Evolutionary conservation across 2,888 invertebrate species (phyloP).

Genomic region (Apodemia hepburni): DNA sequence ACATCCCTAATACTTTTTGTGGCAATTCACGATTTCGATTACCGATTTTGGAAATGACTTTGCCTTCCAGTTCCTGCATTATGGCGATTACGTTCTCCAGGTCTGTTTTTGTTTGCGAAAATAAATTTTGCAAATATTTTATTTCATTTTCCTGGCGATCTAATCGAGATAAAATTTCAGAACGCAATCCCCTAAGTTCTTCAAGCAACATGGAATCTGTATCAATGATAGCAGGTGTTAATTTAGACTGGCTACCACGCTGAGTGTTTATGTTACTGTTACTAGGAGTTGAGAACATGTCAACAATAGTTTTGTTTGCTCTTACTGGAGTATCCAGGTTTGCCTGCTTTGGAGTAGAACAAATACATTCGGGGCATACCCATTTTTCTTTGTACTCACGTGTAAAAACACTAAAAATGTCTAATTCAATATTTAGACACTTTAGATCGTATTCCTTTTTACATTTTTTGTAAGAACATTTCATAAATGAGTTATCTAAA

Average conservation of each 20-base stretch:
- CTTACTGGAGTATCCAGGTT: background rate
- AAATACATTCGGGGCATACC: background rate
- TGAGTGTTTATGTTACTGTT: background rate
- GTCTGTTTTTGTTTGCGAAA: background rate
- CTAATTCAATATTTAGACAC: background rate
- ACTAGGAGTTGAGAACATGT: background rate
- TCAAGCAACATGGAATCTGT: background rate
- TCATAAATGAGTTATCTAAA: too few relatives aligned
- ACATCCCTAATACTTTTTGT: too few relatives aligned
- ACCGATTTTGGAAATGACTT: background rate
- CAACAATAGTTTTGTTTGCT: background rate
- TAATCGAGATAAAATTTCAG: background rate
- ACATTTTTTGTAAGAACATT: too few relatives aligned
- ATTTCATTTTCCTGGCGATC: background rate
- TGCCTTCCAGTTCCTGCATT: background rate
- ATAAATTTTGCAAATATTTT: background rate
- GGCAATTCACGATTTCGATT: background rate
- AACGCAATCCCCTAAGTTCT: conserved; percentile 6
- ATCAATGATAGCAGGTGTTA: background rate
- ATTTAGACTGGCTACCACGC: background rate
- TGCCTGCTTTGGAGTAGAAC: background rate
- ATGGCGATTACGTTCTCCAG: background rate
- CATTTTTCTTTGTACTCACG: conserved; percentile 1
- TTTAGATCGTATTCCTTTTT: background rate
- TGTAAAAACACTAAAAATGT: background rate